Base-by-base conservation (phyloP, 2,113 vertebrate genomes). In the Hemiprocne comata region DNA sequence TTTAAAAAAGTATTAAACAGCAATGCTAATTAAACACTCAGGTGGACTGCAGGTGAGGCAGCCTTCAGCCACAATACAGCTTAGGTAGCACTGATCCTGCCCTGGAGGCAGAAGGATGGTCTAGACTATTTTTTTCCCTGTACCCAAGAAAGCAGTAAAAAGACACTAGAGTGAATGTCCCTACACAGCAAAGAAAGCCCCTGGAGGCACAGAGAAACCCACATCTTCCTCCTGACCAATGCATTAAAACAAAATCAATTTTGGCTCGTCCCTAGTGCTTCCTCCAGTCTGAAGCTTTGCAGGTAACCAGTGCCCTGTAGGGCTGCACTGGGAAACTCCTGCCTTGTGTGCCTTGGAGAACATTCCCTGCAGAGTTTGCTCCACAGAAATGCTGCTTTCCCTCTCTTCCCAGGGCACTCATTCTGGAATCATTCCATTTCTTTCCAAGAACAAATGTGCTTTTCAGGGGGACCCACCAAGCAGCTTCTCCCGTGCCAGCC, bases 251-350 rank as follows among this genome's bases (percentile, higher is more conserved):
- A 76, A 3, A 1, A 50, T 50, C 23, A 24, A 36, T 5, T 76
- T 61, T 10, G 25, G 19, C 20, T 84, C 23, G 61, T 29, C 67
- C 40, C 4, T 0, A 5, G 44, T 0, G 2, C 17, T 40, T 8
- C 10, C 44, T 44, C 28, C 78, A 80, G n/a, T 19, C 85, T 50
- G 21, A 38, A 85, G 69, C 64, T 31, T 1, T 1, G 4, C 58
- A 2, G 10, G 50, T 31, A 42, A 11, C 0, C 2, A 70, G 51
- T 0, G 2, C 48, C 66, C 11, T 5, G 33, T 3, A 55, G 29
- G 38, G 83, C 72, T 51, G 86, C 80, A 2, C 48, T 5, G 62
- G 78, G 70, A 60, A 82, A 65, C 34, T 57, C 66, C 66, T 57
- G 75, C 4, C 24, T 64, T 24, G 25, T 0, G 0, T 2, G 9